phyloP scores from a whole-genome alignment of 1,140 invertebrate species.

The Drepana arcuata region DNA sequence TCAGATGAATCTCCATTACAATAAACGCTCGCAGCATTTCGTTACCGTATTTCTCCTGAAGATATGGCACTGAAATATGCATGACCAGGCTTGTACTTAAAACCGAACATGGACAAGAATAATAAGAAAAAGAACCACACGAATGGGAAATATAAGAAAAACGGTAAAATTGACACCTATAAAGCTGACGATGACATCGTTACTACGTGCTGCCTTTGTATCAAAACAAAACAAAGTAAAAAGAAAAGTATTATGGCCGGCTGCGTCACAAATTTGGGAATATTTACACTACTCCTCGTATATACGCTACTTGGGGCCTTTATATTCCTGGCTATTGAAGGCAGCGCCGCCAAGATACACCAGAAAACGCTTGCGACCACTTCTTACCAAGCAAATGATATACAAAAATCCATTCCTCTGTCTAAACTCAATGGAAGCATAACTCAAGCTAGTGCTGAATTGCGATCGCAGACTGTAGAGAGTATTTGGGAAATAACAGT shows the following conservation, averaged over 20 bases:
- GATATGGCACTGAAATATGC: constrained; percentile 10
- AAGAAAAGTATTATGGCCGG: constrained; percentile 78
- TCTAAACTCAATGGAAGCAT: constrained; percentile 51
- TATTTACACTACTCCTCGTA: constrained; percentile 88
- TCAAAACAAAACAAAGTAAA: constrained; percentile 76
- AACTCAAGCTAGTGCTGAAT: constrained; percentile 55
- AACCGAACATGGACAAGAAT: constrained; percentile 62
- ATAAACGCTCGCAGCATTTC: constrained; percentile 1
- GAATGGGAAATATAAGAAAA: constrained; percentile 62
- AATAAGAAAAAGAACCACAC: constrained; percentile 52
- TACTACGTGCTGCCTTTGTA: constrained; percentile 76
- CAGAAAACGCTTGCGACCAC: constrained; percentile 78
- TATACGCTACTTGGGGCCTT: constrained; percentile 92
- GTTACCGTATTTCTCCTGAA: constrained; percentile 5
- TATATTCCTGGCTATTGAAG: constrained; percentile 93
- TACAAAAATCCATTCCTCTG: constrained; percentile 44
- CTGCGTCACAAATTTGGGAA: constrained; percentile 88
- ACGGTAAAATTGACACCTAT: constrained; percentile 47
- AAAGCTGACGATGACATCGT: constrained; percentile 40
- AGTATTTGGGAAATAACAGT: constrained; percentile 97
- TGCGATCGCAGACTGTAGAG: constrained; percentile 82
- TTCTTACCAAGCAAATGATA: constrained; percentile 63
- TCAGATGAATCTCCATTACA: constrained; percentile 9
- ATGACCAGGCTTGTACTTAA: too few relatives aligned
- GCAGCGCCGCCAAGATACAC: constrained; percentile 76